These are phyloP conservation scores for Cyphomyrus discorhynchus DNA, from an alignment of 2,113 vertebrate genomes.

Conservation along the genomic window DNA sequence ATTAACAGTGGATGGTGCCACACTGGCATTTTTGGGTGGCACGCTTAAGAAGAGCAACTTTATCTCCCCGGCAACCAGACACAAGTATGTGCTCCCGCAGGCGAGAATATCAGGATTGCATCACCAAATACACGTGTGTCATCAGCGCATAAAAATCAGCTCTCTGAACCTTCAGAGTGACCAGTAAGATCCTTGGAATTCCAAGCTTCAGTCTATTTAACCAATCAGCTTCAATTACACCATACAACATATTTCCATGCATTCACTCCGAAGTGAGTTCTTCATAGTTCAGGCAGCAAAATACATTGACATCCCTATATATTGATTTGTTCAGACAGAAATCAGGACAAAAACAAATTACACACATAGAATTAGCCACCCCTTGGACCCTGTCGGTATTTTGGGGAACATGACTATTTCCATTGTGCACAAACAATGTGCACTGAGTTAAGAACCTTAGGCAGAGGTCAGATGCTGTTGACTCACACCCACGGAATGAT, in stretches of 20 bases:
- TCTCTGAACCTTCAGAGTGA: background rate
- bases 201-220: background rate
- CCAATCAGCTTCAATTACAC: background rate
- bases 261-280: background rate
- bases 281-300: background rate
- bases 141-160: background rate
- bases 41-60: slow-evolving; percentile 37
- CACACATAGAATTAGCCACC: background rate
- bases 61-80: slow-evolving; percentile 46
- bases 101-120: slow-evolving; percentile 41
- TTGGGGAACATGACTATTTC: background rate
- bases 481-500: slow-evolving; percentile 7
- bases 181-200: background rate
- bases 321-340: background rate
- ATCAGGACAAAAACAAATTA: background rate
- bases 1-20: slow-evolving; percentile 34
- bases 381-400: background rate
- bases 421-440: background rate
- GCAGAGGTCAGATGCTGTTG: background rate
- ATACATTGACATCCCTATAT: background rate
- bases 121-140: slow-evolving; percentile 36
- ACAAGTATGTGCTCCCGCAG: slow-evolving; percentile 22
- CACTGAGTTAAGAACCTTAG: background rate
- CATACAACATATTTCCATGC: background rate
- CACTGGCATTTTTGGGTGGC: slow-evolving; percentile 37